These are phyloP conservation scores for Argyra leucocephala DNA, from an alignment of 2,888 invertebrate genomes.

Conservation along the genomic window DNA sequence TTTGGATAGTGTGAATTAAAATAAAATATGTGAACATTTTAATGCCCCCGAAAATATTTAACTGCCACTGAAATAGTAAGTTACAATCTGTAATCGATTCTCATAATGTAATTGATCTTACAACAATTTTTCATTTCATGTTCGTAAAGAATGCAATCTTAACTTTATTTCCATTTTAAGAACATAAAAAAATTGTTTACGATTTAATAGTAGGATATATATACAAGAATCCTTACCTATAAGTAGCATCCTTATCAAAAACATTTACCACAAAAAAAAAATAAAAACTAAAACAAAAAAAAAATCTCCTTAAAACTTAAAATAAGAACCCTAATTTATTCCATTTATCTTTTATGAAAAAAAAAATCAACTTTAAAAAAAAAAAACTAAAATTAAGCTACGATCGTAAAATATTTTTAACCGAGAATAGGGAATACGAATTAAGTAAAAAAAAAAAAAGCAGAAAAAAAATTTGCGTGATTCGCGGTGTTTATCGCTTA, in stretches of 20 bases:
- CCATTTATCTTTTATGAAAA: not conserved
- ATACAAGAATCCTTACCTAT: not conserved
- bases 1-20: too few species aligned
- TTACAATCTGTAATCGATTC: too few species aligned
- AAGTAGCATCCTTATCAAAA: not conserved
- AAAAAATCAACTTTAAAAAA: not conserved
- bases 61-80: too few species aligned
- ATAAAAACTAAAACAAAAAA: too few species aligned
- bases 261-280: not conserved
- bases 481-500: slow-evolving; percentile 4
- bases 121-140: not conserved
- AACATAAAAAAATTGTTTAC: not conserved
- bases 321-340: not conserved
- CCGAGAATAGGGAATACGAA: too few species aligned
- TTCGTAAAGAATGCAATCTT: not conserved
- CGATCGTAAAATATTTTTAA: not conserved
- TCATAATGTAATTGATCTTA: too few species aligned
- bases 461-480: not conserved
- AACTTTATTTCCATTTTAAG: not conserved
- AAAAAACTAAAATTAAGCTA: not conserved
- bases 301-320: too few species aligned
- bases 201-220: not conserved
- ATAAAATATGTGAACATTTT: too few species aligned
- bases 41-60: too few species aligned
- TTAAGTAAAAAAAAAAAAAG: too few species aligned